Percentiles rank a stretch among this genome's conserved stretches.
These are phyloP conservation scores for Paraescarpia echinospica DNA, from an alignment of 1,140 invertebrate genomes.

Conservation along the genomic window DNA sequence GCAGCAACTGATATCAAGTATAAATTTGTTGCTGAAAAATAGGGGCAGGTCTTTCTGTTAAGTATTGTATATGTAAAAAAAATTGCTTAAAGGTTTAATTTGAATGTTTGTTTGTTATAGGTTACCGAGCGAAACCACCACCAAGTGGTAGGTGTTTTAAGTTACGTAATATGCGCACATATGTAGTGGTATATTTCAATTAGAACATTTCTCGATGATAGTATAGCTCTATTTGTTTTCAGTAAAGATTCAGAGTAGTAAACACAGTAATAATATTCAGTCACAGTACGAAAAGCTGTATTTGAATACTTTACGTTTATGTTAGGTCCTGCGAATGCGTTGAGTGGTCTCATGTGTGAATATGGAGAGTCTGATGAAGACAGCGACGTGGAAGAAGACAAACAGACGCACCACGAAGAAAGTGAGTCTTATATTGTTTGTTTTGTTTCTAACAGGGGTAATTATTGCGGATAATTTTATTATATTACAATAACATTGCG, in stretches of 20 bases:
- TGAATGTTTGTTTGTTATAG: not conserved
- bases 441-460: not conserved
- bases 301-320: not conserved
- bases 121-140: not conserved
- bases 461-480: too few relatives aligned
- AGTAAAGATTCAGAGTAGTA: not conserved
- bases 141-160: not conserved
- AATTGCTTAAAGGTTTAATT: not conserved
- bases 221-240: not conserved
- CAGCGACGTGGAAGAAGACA: conserved; percentile 21
- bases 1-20: not conserved
- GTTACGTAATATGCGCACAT: not conserved
- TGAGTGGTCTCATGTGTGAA: conserved; percentile 10
- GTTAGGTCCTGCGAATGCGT: not conserved
- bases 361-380: conserved; percentile 11
- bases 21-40: not conserved
- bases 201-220: not conserved
- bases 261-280: not conserved
- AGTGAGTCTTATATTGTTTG: not conserved
- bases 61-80: not conserved
- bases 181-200: not conserved
- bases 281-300: not conserved
- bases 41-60: not conserved
- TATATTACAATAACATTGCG: too few relatives aligned
- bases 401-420: not conserved